Conservation (phyloP, 2,113 vertebrate species). For the Poeciliopsis retropinna region DNA sequence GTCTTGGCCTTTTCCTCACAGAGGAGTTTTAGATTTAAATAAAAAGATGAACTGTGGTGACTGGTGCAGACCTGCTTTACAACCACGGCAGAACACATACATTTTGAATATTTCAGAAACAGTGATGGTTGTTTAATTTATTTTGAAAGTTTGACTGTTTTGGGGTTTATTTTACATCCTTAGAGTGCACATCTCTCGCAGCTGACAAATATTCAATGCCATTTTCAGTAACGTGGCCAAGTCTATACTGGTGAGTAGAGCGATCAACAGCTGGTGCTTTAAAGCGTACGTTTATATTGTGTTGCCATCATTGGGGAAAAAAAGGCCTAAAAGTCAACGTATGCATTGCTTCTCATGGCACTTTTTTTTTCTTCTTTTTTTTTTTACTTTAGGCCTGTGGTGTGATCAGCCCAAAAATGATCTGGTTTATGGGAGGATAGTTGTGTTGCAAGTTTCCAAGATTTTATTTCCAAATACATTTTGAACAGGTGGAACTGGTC, state of each 20-base stretch:
- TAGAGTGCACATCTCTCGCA: conserved; percentile 44
- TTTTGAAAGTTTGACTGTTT: conserved; percentile 52
- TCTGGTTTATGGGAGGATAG: conserved; percentile 78
- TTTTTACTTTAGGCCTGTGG: conserved; percentile 75
- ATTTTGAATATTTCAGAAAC: conserved; percentile 52
- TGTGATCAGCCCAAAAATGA: conserved; percentile 66
- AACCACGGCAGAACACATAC: conserved; percentile 44
- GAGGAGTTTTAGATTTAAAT: conserved; percentile 72
- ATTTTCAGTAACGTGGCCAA: conserved; percentile 50
- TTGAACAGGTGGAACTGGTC: conserved; percentile 80
- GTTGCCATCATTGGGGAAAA: conserved; percentile 50
- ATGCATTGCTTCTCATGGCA: conserved; percentile 57
- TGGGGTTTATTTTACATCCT: conserved; percentile 49
- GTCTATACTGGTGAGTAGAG: conserved; percentile 59
- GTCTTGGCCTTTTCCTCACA: conserved; percentile 57
- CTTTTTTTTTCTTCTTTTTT: conserved; percentile 10
- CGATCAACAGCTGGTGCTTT: conserved; percentile 71
- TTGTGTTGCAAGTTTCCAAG: conserved; percentile 82
- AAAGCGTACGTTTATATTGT: conserved; percentile 75
- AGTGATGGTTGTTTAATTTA: conserved; percentile 62
- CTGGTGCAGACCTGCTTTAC: conserved; percentile 63
- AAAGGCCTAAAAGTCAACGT: conserved; percentile 53
- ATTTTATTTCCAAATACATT: conserved; percentile 79
- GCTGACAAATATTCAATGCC: conserved; percentile 61
- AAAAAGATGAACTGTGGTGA: conserved; percentile 44